Base-by-base conservation (phyloP, 2,888 invertebrate species). In the Liodrosophila aerea region DNA sequence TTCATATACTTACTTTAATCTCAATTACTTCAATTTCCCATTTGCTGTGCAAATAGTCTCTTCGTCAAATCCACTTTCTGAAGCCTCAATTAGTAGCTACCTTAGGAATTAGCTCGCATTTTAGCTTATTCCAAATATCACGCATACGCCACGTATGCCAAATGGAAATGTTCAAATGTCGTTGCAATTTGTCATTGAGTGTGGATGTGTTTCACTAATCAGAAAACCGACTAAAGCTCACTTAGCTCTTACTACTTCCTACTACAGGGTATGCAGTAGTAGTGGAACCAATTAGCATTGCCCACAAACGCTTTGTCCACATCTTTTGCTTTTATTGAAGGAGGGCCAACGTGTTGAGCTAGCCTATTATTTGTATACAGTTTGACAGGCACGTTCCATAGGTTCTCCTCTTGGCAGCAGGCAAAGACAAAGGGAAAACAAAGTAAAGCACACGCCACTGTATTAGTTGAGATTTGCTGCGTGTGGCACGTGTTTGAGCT, bases 401-500 rank as follows among this genome's bases (percentile, higher is more conserved):
- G 54, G 31, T n/a, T n/a, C n/a, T n/a, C 49, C 36, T 30, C 16
- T n/a, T 44, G 22, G 27, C 15, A 37, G 27, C 33, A 30, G 12
- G 1, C 9, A 9, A 15, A 16, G 4, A 33, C 4, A 39, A n/a
- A 7, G 15, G 12, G 5, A 31, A 39, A 58, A 41, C 12, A 56
- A 34, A 50, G 16, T 11, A 41, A 53, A 60, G 29, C 40, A 45
- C 58, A 53, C 46, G 54, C 29, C 65, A 62, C 31, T 61, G 70
- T 66, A 57, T 73, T 83, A 75, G 73, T 46, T 36, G 49, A 73
- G 80, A 77, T 77, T 77, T 56, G 56, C 36, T 45, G 66, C 72
- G 58, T 74, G 65, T 52, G 70, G 63, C 80, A 77, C 66, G 80
- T 81, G 64, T 53, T 37, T 36, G 5, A 46, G 33, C 39, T 39